Base-by-base conservation (phyloP, 2,888 invertebrate species). In the Tetrapedia diversipes region DNA sequence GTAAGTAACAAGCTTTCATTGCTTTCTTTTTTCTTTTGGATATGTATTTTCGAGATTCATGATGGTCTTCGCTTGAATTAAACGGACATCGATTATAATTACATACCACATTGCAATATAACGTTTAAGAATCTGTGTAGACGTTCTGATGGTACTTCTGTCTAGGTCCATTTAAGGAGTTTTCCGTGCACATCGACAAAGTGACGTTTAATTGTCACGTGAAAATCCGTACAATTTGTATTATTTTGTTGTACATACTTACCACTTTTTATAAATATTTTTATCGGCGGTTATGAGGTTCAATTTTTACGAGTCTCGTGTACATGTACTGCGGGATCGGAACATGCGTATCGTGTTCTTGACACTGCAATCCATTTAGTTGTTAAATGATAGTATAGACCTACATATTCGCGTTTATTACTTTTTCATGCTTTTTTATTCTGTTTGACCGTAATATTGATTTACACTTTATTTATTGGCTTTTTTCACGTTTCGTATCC, bases 201-300 rank as follows among this genome's bases (percentile, higher is more conserved):
- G 16, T 43, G 34, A 51, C 16, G 51, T 69, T 71, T 49, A 27
- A 71, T 43, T 47, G 61, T 61, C 43, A 63, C 54, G 49, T 32
- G 54, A 43, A 49, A 34, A 73, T 72, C 61, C 43, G 71, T 73
- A 60, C 39, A 19, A 27, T n/a, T n/a, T n/a, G n/a, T n/a, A n/a
- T n/a, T n/a, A 29, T 59, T 74, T 70, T 32, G 57, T 71, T 74
- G 74, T 75, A 65, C 39, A 47, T 39, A 47, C 39, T 73, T 39
- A 47, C 39, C 65, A 73, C 73, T 54, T 65, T 72, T 73, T 73
- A 72, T 72, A 72, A 72, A 53, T 74, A 64, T 75, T 75, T 74
- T 73, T 60, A 65, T 24, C 74, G 74, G 53, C 64, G 64, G 74
- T 75, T 73, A 75, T 75, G 64, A 65, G 63, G 51, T 63, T 74